phyloP scores from a whole-genome alignment of 2,888 invertebrate genomes.

The Harpalus rufipes region DNA sequence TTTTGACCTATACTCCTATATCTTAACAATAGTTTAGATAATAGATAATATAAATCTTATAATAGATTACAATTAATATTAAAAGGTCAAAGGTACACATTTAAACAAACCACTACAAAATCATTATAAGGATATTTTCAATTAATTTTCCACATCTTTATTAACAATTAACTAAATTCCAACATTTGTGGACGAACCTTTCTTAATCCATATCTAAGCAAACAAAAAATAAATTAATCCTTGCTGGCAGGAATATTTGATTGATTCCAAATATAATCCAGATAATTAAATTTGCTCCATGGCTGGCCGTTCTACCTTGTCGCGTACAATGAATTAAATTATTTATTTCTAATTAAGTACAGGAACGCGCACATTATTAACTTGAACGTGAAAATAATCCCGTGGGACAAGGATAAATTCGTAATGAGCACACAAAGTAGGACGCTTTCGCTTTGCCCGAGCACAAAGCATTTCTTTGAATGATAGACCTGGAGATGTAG shows the following conservation, averaged over 20 bases:
- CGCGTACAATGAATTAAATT: constrained; percentile 47
- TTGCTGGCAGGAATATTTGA: constrained; percentile 43
- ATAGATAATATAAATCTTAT: no score
- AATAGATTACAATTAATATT: no score
- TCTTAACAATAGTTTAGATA: no score
- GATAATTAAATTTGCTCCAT: constrained; percentile 44
- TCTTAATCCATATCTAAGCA: constrained; percentile 2
- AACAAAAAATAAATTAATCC: constrained; percentile 43
- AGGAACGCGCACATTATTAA: constrained; percentile 55
- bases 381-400: constrained; percentile 57
- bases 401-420: constrained; percentile 52
- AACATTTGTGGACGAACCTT: background rate
- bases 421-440: constrained; percentile 57
- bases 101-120: no score
- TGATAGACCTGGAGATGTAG: constrained; percentile 20
- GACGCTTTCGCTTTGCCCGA: constrained; percentile 22
- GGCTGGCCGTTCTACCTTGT: background rate
- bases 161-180: background rate
- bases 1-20: no score
- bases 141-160: background rate
- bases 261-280: constrained; percentile 50
- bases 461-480: constrained; percentile 60
- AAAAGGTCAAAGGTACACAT: no score
- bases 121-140: no score
- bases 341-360: constrained; percentile 62